Percentiles rank a stretch among this genome's conserved stretches.
Evolutionary conservation across 2,888 invertebrate species (phyloP).

Genomic region (Odontocolon sp.): DNA sequence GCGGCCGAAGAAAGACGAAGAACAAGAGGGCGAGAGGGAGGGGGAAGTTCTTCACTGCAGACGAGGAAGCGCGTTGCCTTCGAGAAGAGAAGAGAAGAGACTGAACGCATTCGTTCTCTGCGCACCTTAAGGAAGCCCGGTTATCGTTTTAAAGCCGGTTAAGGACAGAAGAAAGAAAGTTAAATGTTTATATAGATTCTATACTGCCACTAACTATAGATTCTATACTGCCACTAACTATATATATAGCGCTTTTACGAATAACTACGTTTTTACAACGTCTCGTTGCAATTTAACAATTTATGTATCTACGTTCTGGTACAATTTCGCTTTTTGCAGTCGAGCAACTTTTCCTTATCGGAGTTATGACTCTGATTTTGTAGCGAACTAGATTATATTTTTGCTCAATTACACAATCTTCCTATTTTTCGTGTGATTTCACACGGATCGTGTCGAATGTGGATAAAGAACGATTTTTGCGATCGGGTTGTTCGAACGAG

Average conservation of each 20-base stretch:
- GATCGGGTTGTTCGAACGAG: no score
- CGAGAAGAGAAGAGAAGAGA: not conserved
- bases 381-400: not conserved
- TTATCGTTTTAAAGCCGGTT: conserved; percentile 8
- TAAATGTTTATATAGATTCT: conserved; percentile 4
- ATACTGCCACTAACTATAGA: not conserved
- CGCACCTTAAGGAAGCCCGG: not conserved
- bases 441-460: no score
- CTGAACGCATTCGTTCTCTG: not conserved
- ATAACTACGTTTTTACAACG: not conserved
- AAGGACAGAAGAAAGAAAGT: not conserved
- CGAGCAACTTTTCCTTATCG: not conserved
- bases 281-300: not conserved
- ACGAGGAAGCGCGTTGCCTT: not conserved
- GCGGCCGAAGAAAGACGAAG: not conserved
- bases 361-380: not conserved
- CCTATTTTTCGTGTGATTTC: no score
- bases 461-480: no score
- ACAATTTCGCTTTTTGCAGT: not conserved
- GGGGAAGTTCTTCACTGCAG: no score
- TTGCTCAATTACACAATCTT: no score
- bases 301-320: not conserved
- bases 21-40: no score
- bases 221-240: not conserved
- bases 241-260: not conserved